Evolutionary conservation across 2,888 invertebrate species (phyloP), one percentile per base, ranked within the genome.

Genomic region (Hydriomena furcata): DNA sequence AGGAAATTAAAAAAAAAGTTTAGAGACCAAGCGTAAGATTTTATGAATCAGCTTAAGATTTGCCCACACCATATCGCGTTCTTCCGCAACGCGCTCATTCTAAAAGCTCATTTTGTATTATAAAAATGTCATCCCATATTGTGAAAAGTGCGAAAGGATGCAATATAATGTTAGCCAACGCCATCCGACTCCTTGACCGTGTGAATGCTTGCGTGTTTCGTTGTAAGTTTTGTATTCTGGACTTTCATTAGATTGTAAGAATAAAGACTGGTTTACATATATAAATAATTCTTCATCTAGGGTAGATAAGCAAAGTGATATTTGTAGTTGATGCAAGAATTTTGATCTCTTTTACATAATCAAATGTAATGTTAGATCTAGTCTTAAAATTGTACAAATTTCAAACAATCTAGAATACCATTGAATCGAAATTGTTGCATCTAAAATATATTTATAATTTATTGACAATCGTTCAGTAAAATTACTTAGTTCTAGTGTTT

Each of bases 261-360:
- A 63, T 69, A 71, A 86, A 86, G 86, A 86, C 86, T 87, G 86
- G 79, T 74, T 73, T 77, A 77, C 70, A 75, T 79, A 75, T 79
- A 70, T 74, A 77, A 81, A 75, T 74, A 73, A 79, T 76, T 79
- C 79, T 51, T 49, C 50, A 52, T 45, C 32, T 56, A 55, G 58
- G 43, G 42, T 57, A 54, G 50, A 17, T 52, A 52, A 51, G 52
- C 30, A 44, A 55, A 56, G 61, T 60, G 55, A 60, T 48, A 48
- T 30, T 34, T 27, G 21, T 52, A 46, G 42, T 48, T 43, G 38
- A 51, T 28, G 51, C 52, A 43, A 50, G 34, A 50, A 31, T 52
- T 60, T 55, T 20, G 13, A 51, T 48, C 41, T 42, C 23, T 41
- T 41, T 24, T 36, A 25, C 7, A 21, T 23, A 7, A 17, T 17